Evolutionary conservation across 2,113 vertebrate species (phyloP), one percentile per base, ranked within the genome.

Genomic region (Baryphthengus martii): DNA sequence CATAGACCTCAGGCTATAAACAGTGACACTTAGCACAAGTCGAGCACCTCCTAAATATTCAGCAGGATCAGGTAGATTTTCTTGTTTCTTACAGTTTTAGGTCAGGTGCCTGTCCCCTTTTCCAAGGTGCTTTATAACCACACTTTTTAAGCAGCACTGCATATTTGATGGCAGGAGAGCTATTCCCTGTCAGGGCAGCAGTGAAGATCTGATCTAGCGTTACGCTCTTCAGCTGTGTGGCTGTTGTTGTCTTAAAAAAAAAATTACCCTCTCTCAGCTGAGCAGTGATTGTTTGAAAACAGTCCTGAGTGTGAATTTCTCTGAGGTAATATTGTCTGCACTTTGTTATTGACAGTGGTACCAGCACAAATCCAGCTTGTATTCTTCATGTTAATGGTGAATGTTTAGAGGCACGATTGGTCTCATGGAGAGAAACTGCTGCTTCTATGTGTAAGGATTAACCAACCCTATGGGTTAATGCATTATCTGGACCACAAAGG

Each of bases 41-140:
- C 7, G 8, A 76, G 18, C 37, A 44, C 13, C 23, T 76, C 33
- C 3, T 1, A 12, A 79, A 37, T 37, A 24, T 0, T 33, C 35
- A 33, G 50, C 23, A 39, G 31, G 44, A 66, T 37, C 17, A 5
- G 45, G 42, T 39, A 17, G 17, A 8, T 67, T 70, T 70, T 72
- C 33, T 76, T 67, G 17, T 50, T 53, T 47, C 23, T 26, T 58
- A 11, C 3, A 7, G 0, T 3, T 2, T 44, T 2, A 25, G 67
- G 35, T 15, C 25, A 24, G 18, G 8, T 52, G 55, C 44, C 52
- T 62, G 37, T 53, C 52, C 9, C 13, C 24, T 40, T 65, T 85
- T 33, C 67, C 29, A 37, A 35, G 40, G n/a, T 44, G 24, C 13
- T 3, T 2, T 2, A 3, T 1, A 4, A 14, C 4, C 9, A 8